phyloP scores from a whole-genome alignment of 2,888 invertebrate genomes.

The Noctuana brunneofusca region DNA sequence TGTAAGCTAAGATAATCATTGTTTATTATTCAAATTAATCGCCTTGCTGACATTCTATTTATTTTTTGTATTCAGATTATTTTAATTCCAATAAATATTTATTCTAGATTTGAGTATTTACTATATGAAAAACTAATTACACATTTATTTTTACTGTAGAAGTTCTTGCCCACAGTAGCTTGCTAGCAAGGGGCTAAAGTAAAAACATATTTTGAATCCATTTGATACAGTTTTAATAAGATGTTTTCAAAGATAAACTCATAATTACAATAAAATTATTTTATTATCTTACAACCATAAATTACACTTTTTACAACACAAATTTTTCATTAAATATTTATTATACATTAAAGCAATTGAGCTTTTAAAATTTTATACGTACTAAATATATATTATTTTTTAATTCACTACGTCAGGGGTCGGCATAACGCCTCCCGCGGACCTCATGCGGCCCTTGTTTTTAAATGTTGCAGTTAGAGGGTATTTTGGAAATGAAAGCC shows the following conservation, averaged over 20 bases:
- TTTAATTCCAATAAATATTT: constrained; percentile 62
- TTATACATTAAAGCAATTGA: neutral
- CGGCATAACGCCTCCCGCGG: no score
- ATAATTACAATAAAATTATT: no score
- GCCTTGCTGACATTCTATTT: constrained; percentile 63
- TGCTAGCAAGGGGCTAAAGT: no score
- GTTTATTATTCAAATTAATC: constrained; percentile 36
- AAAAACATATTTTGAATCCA: no score
- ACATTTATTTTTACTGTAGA: neutral
- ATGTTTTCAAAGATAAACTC: no score
- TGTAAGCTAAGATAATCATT: constrained; percentile 37
- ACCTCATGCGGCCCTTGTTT: no score
- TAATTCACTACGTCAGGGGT: no score
- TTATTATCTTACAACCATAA: neutral
- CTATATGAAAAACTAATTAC: constrained; percentile 31
- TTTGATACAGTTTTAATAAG: no score
- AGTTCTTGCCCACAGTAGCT: no score
- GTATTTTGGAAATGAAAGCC: no score
- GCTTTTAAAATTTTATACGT: neutral
- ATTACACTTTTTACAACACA: neutral
- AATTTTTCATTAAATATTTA: constrained; percentile 29
- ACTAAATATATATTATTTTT: neutral
- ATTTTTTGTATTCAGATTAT: constrained; percentile 67
- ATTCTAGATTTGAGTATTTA: constrained; percentile 47
- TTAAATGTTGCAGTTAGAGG: no score